Evolutionary conservation across 2,797 vertebrate species (phyloP).

Genomic region (Acropternis orthonyx): DNA sequence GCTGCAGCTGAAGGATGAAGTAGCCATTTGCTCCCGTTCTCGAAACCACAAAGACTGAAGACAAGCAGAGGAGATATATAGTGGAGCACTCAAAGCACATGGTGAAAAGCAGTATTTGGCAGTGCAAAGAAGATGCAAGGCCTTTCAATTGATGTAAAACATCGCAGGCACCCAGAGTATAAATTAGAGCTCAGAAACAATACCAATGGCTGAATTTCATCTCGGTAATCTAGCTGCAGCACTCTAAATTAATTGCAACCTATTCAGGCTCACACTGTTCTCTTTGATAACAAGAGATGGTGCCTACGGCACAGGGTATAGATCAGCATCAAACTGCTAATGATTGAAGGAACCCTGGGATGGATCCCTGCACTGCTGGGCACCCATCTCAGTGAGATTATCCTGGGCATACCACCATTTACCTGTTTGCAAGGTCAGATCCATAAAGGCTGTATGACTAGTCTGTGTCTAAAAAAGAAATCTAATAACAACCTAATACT

Average conservation of each 20-base stretch:
- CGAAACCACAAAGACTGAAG: background rate
- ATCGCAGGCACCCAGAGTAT: background rate
- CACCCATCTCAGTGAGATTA: background rate
- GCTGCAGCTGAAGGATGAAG: background rate
- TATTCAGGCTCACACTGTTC: background rate
- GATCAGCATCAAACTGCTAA: background rate
- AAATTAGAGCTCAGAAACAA: background rate
- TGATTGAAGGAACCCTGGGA: background rate
- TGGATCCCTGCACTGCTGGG: background rate
- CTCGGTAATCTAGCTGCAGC: constrained; percentile 19
- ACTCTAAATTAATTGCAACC: constrained; percentile 42
- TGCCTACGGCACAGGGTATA: background rate
- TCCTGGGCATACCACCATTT: background rate
- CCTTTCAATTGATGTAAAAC: background rate
- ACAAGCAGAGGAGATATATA: background rate
- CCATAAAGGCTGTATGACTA: background rate
- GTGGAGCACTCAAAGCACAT: background rate
- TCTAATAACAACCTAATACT: background rate
- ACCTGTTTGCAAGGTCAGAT: background rate
- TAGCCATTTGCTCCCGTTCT: background rate
- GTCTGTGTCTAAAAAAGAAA: background rate
- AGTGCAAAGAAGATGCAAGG: background rate
- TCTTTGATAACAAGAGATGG: background rate
- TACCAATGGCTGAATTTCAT: background rate
- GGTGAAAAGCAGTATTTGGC: background rate